Base-by-base conservation (phyloP, 2,888 invertebrate genomes). In the Selenia dentaria region DNA sequence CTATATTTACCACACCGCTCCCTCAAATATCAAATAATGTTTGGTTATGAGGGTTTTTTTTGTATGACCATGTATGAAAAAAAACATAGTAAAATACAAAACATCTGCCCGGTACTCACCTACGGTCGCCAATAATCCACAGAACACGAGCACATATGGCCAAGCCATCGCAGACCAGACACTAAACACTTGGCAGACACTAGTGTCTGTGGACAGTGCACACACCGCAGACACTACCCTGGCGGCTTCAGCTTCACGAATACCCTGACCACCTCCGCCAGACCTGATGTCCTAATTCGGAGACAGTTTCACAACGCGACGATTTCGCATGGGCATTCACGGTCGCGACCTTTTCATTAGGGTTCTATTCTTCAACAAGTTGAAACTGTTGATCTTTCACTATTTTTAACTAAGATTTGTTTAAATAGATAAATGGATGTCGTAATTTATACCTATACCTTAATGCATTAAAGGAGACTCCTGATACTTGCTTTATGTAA, bases 271-370 rank as follows among this genome's bases (percentile, higher is more conserved):
- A 51, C 56, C 51, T 33, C 41, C 54, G 59, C 48, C 50, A 57
- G 45, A 35, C 41, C 51, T 53, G 59, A 65, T 65, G 76, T 74
- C 70, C 72, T 67, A 68, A 70, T 26, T 35, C 13, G 18, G 9
- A 5, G 9, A 8, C 11, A 10, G 26, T 82, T 79, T 72, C 79
- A 52, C 63, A 79, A 77, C 72, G 70, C 77, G 62, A 59, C 64
- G 78, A 86, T 86, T 85, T 78, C 79, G 70, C 79, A 83, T 85
- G 84, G 65, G 65, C 59, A 50, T 54, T 70, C 78, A 84, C 59
- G 84, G 84, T 70, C 83, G 39, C 62, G 83, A 85, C 84, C 83
- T 85, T 71, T 73, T 56, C 47, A 51, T 52, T 53, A 43, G 41
- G 39, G 53, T 56, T 53, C 52, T 36, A 52, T 50, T 12, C 27